A percentile compares a stretch with the other conserved stretches of the same genome.
Evolutionary conservation across 2,797 vertebrate genomes (phyloP).

Genomic region (Mycteria americana): DNA sequence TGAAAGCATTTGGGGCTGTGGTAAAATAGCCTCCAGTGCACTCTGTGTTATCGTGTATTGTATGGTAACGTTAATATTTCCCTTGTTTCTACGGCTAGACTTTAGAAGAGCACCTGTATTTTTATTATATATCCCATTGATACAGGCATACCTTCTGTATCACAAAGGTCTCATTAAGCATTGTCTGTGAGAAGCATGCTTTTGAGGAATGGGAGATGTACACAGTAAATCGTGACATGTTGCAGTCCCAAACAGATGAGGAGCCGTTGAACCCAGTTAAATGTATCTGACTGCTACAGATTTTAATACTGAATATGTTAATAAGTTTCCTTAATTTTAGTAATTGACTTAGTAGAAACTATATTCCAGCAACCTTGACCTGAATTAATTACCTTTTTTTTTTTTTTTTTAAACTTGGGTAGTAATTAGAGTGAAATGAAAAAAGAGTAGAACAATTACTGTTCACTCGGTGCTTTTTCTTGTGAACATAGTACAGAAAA

Average conservation of each 20-base stretch:
- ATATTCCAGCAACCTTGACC: not conserved
- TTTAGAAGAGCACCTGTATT: not conserved
- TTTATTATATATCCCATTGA: not conserved
- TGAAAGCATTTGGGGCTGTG: not conserved
- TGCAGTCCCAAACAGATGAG: not conserved
- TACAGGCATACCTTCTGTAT: not conserved
- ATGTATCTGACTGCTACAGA: not conserved
- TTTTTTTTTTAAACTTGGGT: not conserved
- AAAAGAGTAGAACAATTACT: not conserved
- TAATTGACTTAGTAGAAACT: not conserved
- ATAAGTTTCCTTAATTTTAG: not conserved
- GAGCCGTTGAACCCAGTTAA: not conserved
- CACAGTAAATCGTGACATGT: not conserved
- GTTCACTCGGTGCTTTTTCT: not conserved
- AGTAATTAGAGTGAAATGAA: not conserved
- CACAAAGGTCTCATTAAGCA: not conserved
- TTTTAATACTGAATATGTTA: not conserved
- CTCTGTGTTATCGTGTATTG: not conserved
- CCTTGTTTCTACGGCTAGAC: not conserved
- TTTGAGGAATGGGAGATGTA: not conserved
- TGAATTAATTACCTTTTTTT: not conserved
- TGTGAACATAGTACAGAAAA: not conserved
- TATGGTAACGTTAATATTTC: not conserved
- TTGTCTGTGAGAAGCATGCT: not conserved
- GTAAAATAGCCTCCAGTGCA: not conserved